phyloP scores from a whole-genome alignment of 2,888 invertebrate genomes.

The Caenorhabditis sp. region DNA sequence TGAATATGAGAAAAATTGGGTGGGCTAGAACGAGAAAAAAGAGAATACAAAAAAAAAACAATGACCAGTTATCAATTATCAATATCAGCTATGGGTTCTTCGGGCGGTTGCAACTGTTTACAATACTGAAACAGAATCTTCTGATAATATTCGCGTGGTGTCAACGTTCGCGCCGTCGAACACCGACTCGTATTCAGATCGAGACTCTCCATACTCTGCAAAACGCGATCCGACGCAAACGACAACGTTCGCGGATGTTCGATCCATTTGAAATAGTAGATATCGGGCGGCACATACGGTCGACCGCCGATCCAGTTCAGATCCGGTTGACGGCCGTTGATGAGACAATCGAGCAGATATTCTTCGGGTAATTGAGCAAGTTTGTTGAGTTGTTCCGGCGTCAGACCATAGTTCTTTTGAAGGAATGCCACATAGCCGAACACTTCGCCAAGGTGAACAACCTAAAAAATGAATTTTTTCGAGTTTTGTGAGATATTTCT shows the following conservation, averaged over 20 bases:
- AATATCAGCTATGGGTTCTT: slow-evolving; percentile 53
- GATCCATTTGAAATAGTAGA: slow-evolving; percentile 71
- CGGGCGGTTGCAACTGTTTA: slow-evolving; percentile 55
- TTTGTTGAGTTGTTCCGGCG: slow-evolving; percentile 70
- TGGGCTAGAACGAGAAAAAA: slow-evolving; percentile 1
- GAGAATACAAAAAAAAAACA: slow-evolving; percentile 4
- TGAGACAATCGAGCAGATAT: slow-evolving; percentile 70
- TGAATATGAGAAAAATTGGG: neutral
- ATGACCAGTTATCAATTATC: slow-evolving; percentile 39
- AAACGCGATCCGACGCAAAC: slow-evolving; percentile 67
- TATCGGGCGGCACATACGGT: slow-evolving; percentile 70
- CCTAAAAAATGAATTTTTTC: no score
- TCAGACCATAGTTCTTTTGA: slow-evolving; percentile 70
- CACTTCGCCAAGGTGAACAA: slow-evolving; percentile 70
- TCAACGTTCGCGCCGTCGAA: slow-evolving; percentile 68
- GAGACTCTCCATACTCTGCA: slow-evolving; percentile 70
- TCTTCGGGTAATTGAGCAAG: slow-evolving; percentile 70
- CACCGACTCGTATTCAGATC: slow-evolving; percentile 68
- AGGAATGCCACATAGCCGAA: slow-evolving; percentile 71
- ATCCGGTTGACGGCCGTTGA: slow-evolving; percentile 69
- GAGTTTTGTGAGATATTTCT: no score
- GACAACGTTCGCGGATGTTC: slow-evolving; percentile 71
- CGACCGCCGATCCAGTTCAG: slow-evolving; percentile 69
- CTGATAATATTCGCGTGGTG: slow-evolving; percentile 70
- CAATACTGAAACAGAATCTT: slow-evolving; percentile 69